A percentile compares a stretch with the other conserved stretches of the same genome.
These are phyloP conservation scores for Camelus bactrianus DNA, from an alignment of 2,113 vertebrate genomes.

Conservation along the genomic window DNA sequence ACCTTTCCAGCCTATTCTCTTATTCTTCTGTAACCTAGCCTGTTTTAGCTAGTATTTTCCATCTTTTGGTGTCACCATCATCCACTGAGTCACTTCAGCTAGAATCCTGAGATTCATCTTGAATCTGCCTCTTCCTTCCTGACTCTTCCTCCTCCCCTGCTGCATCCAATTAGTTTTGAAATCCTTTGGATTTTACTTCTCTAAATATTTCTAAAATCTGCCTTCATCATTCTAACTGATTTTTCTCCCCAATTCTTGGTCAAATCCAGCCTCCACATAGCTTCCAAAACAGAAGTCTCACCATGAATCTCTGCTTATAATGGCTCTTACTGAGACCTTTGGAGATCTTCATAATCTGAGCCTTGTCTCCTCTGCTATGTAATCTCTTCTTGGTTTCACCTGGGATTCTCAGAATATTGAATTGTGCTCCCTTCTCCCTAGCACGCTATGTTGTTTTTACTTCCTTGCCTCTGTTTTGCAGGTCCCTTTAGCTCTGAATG, in stretches of 20 bases:
- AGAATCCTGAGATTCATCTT: background rate
- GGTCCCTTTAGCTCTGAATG: background rate
- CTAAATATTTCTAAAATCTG: background rate
- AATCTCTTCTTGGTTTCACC: too few species aligned
- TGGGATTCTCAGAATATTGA: background rate
- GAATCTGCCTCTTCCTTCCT: background rate
- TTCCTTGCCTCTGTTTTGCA: background rate
- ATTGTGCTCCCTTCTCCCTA: background rate
- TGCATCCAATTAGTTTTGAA: too few species aligned
- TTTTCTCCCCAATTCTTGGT: background rate
- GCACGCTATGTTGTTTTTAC: background rate
- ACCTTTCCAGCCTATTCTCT: too few species aligned
- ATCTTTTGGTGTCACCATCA: background rate
- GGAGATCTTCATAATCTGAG: fast-evolving
- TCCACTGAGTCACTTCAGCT: background rate
- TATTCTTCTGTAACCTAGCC: background rate
- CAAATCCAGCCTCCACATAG: background rate
- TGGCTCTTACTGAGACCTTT: background rate
- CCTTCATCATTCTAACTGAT: background rate
- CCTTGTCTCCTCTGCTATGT: background rate
- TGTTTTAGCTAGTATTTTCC: background rate
- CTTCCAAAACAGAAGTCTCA: background rate
- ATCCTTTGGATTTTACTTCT: background rate
- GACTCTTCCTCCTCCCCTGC: background rate
- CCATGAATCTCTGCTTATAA: background rate